These are phyloP conservation scores for Amaurobius ferox DNA, from an alignment of 2,888 invertebrate species.

Conservation along the genomic window DNA sequence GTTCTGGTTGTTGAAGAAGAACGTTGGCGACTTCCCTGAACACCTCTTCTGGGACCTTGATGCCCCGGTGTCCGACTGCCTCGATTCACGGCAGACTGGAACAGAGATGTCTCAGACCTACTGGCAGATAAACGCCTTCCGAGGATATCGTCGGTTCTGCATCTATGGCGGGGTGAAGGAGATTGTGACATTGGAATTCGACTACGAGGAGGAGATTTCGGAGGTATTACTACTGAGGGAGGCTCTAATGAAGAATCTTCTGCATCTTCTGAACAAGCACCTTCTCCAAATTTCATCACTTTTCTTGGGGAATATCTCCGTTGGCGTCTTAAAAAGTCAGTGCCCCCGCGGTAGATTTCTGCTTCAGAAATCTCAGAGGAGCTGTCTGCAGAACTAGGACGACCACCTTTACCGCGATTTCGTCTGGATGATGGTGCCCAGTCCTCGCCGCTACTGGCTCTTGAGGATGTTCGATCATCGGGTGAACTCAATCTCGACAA, in stretches of 20 bases:
- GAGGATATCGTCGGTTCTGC: not conserved
- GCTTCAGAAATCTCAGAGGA: conserved; percentile 69
- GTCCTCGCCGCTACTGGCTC: conserved; percentile 41
- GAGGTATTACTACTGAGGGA: not conserved
- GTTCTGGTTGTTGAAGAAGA: conserved; percentile 57
- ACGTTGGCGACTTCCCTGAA: conserved; percentile 22
- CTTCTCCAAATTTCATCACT: conserved; percentile 55
- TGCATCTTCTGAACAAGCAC: conserved; percentile 50
- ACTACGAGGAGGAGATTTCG: conserved; percentile 17
- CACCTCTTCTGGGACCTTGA: not conserved
- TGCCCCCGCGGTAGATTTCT: conserved; percentile 32
- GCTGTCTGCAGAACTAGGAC: conserved; percentile 60
- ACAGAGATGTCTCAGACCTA: conserved; percentile 56
- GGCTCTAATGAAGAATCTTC: conserved; percentile 61
- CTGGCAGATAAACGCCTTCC: conserved; percentile 53
- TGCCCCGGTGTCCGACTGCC: conserved; percentile 16
- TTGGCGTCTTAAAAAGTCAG: conserved; percentile 26
- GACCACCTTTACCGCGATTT: conserved; percentile 32
- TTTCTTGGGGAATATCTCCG: conserved; percentile 57
- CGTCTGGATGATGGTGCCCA: conserved; percentile 2
- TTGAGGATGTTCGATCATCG: conserved; percentile 31
- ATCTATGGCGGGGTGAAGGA: conserved; percentile 57
- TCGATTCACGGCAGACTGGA: conserved; percentile 36
- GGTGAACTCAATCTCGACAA: conserved; percentile 21
- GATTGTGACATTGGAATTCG: conserved; percentile 60